Evolutionary conservation across 2,888 invertebrate genomes (phyloP), one percentile per base, ranked within the genome.

Genomic region (Pollenia griseotomentosa): DNA sequence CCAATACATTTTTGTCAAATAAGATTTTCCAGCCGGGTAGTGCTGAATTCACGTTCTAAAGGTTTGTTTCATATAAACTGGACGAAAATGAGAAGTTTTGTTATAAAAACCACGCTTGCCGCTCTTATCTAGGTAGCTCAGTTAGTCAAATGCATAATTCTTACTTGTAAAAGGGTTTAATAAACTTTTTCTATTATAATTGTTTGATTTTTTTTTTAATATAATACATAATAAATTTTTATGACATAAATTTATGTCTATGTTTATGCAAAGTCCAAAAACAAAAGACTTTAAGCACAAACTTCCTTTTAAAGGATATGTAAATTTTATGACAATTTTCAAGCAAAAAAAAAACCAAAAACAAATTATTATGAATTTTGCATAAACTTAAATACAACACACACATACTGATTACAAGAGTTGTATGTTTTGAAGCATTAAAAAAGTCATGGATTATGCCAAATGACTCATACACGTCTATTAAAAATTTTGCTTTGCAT

Each of bases 301-400:
- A 57, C 53, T 79, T 79, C 79, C 79, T 73, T 66, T 65, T 73
- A 73, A 73, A 79, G 79, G 66, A 73, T 83, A 84, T 84, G 84
- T n/a, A 53, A 79, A 77, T 74, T 68, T n/a, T 19, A 70, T 61
- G 48, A 51, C 42, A 77, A 55, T 61, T 66, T 75, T 40, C 23
- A 53, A 53, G 14, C 12, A 70, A 73, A 59, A 51, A 75, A 42
- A 65, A 23, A 44, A 42, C 65, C 42, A 57, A 14, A 61, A 73
- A 65, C 42, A 61, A 80, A 80, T 80, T 61, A 53, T 48, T 68
- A 57, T 68, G 14, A 48, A 53, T 75, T 75, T 75, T 83, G 61
- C 75, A 83, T 75, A 75, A 83, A 57, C 71, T 8, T 16, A 40
- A 33, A 42, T n/a, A 51, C 74, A 44, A 51, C 12, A 66, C 44